Evolutionary conservation across 1,140 invertebrate genomes (phyloP).

Genomic region (Diabrotica undecimpunctata): DNA sequence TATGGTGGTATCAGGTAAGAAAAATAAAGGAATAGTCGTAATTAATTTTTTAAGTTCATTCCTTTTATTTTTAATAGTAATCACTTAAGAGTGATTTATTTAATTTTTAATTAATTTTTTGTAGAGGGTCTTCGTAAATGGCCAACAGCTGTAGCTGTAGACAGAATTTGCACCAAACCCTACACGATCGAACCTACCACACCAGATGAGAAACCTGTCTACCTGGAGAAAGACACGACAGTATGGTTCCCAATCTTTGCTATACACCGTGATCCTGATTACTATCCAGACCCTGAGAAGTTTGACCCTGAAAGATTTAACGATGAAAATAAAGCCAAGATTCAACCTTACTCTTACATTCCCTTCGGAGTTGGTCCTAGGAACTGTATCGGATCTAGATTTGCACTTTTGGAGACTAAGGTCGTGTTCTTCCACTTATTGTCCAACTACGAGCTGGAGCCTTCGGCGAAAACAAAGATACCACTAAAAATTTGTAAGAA

Average conservation of each 20-base stretch:
- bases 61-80: too few species aligned
- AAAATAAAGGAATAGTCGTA: slow-evolving; percentile 32
- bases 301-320: slow-evolving; percentile 36
- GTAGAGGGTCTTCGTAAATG: slow-evolving; percentile 57
- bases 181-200: slow-evolving; percentile 44
- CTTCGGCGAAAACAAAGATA: too few species aligned
- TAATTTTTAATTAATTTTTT: slow-evolving; percentile 14
- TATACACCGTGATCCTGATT: slow-evolving; percentile 32
- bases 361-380: slow-evolving; percentile 57
- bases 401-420: slow-evolving; percentile 42
- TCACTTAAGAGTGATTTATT: not conserved
- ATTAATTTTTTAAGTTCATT: too few species aligned
- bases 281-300: slow-evolving; percentile 32
- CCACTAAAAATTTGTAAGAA: too few species aligned
- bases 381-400: slow-evolving; percentile 39
- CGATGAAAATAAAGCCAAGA: slow-evolving; percentile 34
- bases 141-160: slow-evolving; percentile 48
- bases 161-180: slow-evolving; percentile 41
- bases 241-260: slow-evolving; percentile 28
- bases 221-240: slow-evolving; percentile 38
- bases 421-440: slow-evolving; percentile 25
- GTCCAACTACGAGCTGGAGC: too few species aligned
- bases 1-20: slow-evolving; percentile 40
- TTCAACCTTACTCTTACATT: slow-evolving; percentile 51
- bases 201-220: slow-evolving; percentile 46